Evolutionary conservation across 2,797 vertebrate genomes (phyloP), one percentile per base, ranked within the genome.

Genomic region (Sebastes paucispinis): DNA sequence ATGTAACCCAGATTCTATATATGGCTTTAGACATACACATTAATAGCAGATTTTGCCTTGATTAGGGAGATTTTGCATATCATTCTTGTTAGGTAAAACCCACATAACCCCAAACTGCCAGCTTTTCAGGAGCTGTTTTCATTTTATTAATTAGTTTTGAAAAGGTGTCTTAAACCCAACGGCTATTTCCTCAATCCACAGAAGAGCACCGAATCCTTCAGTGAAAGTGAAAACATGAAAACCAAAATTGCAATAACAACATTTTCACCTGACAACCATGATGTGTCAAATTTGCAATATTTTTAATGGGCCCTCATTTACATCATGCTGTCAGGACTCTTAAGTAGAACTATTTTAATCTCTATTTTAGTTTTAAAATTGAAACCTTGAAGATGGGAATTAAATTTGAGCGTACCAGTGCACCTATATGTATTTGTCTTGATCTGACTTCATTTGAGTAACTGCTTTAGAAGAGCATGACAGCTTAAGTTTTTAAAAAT

Each of bases 141-240:
- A 73, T 74, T 73, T 65, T 12, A 69, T 80, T 84, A 83, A 87
- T 83, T 80, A 27, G 39, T 29, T 83, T 81, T 83, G 64, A 83
- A 86, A 86, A 81, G 54, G 66, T 79, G 66, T 85, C 25, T 80
- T n/a, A 55, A 73, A 80, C 50, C 75, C 65, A 39, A 27, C 3
- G 25, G 69, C 74, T 75, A 83, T 84, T 85, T 79, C n/a, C 69
- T 32, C 13, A 63, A 62, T 34, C 43, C 57, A 50, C 59, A 58
- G 20, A 69, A 55, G 24, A 69, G 63, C 79, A 5, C 31, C 5
- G 3, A 22, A 39, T 62, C 11, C 14, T 32, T 67, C 47, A 50
- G 59, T 55, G 47, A 69, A 80, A 74, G 64, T 50, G 52, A 86
- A 81, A 68, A 86, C 58, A 69, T 66, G 47, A 78, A 81, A 82